phyloP scores from a whole-genome alignment of 2,888 invertebrate genomes.

The Alloplasta piceator region DNA sequence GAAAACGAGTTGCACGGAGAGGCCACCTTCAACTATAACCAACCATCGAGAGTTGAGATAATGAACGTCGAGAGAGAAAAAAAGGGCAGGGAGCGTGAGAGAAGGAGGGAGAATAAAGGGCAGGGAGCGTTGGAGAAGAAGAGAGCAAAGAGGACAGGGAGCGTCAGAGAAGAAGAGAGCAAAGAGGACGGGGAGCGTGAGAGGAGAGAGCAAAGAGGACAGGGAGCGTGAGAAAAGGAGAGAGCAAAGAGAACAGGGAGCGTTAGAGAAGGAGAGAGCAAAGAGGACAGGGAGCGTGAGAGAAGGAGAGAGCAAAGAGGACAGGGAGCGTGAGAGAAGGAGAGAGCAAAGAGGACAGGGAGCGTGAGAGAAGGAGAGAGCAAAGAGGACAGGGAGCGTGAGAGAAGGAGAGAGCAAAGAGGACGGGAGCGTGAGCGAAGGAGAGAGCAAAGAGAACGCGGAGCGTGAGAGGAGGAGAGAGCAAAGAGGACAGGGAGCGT shows the following conservation, averaged over 20 bases:
- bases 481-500: constrained; percentile 32
- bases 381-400: too few relatives aligned
- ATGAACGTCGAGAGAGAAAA: constrained; percentile 50
- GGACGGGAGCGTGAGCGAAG: constrained; percentile 31
- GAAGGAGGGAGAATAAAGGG: constrained; percentile 43
- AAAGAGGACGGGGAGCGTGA: too few relatives aligned
- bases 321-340: too few relatives aligned
- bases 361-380: constrained; percentile 23
- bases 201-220: constrained; percentile 42
- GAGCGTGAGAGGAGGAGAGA: constrained; percentile 17
- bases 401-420: constrained; percentile 43
- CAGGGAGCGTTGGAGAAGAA: constrained; percentile 22
- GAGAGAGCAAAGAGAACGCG: too few relatives aligned
- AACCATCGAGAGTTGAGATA: constrained; percentile 49
- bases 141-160: constrained; percentile 34
- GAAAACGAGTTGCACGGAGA: constrained; percentile 22
- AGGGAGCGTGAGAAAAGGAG: constrained; percentile 22
- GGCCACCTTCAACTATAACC: constrained; percentile 19
- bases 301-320: constrained; percentile 30
- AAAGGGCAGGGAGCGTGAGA: constrained; percentile 32
- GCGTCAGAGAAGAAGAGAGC: constrained; percentile 22
- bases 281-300: constrained; percentile 33
- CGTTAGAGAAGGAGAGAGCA: too few relatives aligned
- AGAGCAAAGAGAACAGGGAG: too few relatives aligned
- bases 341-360: constrained; percentile 40